Conservation (phyloP, 2,113 vertebrate genomes). For the Pituophis catenifer region DNA sequence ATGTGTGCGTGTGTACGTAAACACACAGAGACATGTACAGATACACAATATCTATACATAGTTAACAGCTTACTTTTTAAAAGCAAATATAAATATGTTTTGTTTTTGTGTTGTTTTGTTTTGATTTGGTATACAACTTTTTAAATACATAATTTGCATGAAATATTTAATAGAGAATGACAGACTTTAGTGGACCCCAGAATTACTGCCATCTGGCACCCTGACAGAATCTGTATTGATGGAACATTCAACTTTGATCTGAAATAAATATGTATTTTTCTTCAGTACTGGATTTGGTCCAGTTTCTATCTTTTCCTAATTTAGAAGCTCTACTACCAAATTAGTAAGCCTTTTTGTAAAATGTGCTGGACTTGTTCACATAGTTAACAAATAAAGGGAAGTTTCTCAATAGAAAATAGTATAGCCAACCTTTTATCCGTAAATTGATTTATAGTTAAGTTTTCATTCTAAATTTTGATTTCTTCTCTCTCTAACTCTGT, state of each 20-base stretch:
- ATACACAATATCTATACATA: not conserved
- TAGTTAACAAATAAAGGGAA: not conserved
- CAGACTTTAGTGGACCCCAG: not conserved
- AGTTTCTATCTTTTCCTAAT: not conserved
- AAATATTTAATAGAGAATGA: not conserved
- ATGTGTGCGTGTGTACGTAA: not conserved
- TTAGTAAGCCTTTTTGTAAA: not conserved
- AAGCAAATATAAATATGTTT: not conserved
- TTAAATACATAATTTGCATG: not conserved
- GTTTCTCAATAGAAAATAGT: not conserved
- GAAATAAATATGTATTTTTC: not conserved
- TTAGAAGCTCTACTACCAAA: not conserved
- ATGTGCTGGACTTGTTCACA: not conserved
- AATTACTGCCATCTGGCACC: not conserved
- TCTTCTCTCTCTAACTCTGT: not conserved
- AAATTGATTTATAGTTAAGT: not conserved
- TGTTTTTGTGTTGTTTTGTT: not conserved
- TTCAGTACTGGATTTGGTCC: not conserved
- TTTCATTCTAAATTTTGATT: not conserved
- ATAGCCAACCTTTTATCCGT: not conserved
- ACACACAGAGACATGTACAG: not conserved
- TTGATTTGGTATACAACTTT: not conserved
- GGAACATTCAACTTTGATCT: not conserved
- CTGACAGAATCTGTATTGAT: not conserved
- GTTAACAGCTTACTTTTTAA: not conserved